A percentile compares a stretch with the other conserved stretches of the same genome.
These are phyloP conservation scores for Lepidochrysops patricia DNA, from an alignment of 2,888 invertebrate species.

Conservation along the genomic window DNA sequence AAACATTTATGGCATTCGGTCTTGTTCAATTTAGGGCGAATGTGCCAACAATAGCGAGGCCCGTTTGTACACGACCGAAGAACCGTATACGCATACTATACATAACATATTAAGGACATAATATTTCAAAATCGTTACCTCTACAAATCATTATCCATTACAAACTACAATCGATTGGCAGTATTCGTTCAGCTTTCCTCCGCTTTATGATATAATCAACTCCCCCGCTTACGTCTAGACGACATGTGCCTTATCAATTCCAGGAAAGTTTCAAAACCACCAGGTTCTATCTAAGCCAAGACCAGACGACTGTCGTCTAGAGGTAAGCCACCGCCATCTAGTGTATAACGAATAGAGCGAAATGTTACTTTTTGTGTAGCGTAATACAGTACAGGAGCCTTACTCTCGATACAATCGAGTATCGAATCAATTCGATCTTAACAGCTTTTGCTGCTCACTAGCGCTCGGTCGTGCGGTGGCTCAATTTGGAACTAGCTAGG, in stretches of 20 bases:
- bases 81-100: constrained; percentile 57
- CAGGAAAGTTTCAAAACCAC: too few relatives aligned
- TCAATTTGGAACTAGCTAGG: too few relatives aligned
- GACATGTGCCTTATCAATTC: not conserved
- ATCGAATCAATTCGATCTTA: too few relatives aligned
- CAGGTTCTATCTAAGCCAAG: not conserved
- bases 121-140: constrained; percentile 62
- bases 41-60: constrained; percentile 18
- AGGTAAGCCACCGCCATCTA: not conserved
- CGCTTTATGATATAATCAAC: constrained; percentile 52
- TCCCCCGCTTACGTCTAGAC: constrained; percentile 27
- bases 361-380: too few relatives aligned
- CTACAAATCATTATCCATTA: constrained; percentile 66
- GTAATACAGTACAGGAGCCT: too few relatives aligned
- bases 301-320: not conserved
- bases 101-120: constrained; percentile 65
- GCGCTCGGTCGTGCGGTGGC: too few relatives aligned
- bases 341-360: too few relatives aligned
- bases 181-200: constrained; percentile 56
- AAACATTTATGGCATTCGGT: constrained; percentile 51
- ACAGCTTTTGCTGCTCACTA: too few relatives aligned
- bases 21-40: constrained; percentile 16
- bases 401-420: too few relatives aligned
- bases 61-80: constrained; percentile 33
- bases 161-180: constrained; percentile 72